These are phyloP conservation scores for Drosophila grimshawi DNA, from an alignment of 1,140 invertebrate species.

Conservation along the genomic window DNA sequence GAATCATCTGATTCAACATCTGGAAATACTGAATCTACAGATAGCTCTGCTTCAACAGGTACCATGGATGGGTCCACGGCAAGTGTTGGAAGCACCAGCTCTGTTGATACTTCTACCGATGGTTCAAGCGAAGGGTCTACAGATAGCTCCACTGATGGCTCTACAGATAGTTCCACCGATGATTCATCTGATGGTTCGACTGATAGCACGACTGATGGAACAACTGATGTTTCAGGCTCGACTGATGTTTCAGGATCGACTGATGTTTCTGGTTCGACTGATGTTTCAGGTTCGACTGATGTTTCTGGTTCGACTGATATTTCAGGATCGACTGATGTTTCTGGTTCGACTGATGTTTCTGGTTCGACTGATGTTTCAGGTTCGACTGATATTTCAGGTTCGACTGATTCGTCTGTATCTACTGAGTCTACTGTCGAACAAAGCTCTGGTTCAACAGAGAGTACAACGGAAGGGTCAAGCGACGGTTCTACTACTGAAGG, in stretches of 20 bases:
- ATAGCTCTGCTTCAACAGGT: constrained; percentile 11
- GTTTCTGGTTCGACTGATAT: not conserved
- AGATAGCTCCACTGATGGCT: constrained; percentile 1
- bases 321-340: not conserved
- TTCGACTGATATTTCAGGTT: not conserved
- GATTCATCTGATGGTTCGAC: constrained; percentile 17
- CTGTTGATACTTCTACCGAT: constrained; percentile 21
- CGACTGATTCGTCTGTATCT: constrained; percentile 2
- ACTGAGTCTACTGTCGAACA: constrained; percentile 7
- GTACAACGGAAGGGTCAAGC: constrained; percentile 39
- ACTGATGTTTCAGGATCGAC: constrained; percentile 30
- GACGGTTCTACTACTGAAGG: constrained; percentile 50
- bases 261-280: constrained; percentile 15
- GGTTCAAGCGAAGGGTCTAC: constrained; percentile 13
- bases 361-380: constrained; percentile 7
- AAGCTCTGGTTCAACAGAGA: constrained; percentile 46
- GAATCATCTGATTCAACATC: constrained; percentile 19
- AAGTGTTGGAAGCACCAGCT: constrained; percentile 20
- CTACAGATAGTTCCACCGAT: constrained; percentile 38
- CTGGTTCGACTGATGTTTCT: constrained; percentile 24
- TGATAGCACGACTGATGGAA: constrained; percentile 18
- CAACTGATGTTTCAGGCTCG: constrained; percentile 13
- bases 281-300: not conserved
- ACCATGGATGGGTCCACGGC: constrained; percentile 18
- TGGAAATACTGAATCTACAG: constrained; percentile 6